A percentile compares a stretch with the other conserved stretches of the same genome.
Evolutionary conservation across 2,113 vertebrate genomes (phyloP).

Genomic region (Dasyprocta punctata): DNA sequence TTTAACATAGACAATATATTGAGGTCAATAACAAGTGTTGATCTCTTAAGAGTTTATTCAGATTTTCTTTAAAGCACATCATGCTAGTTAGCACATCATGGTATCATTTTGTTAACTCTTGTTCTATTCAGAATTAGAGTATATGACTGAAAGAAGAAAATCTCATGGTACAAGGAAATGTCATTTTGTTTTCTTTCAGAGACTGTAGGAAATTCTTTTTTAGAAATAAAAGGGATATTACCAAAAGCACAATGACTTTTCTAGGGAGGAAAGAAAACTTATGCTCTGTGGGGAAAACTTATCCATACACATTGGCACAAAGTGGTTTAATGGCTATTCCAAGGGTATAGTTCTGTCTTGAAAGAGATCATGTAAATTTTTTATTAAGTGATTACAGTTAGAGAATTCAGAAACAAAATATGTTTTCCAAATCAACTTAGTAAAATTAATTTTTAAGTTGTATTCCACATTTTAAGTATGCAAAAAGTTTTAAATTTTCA

Average conservation of each 20-base stretch:
- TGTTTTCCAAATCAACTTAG: slow-evolving; percentile 29
- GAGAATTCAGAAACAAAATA: neutral
- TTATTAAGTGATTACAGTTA: neutral
- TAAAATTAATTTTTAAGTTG: slow-evolving; percentile 51
- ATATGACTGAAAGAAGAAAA: neutral
- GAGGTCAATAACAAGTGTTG: neutral
- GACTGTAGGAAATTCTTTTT: neutral
- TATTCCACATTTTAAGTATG: slow-evolving; percentile 5
- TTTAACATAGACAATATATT: too few species aligned
- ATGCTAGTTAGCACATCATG: too few species aligned
- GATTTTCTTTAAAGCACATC: neutral
- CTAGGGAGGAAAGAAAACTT: neutral
- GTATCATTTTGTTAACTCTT: neutral
- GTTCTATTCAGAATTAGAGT: neutral
- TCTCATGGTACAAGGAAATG: neutral
- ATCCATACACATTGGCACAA: neutral
- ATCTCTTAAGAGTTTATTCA: neutral
- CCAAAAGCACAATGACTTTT: neutral
- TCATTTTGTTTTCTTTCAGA: neutral
- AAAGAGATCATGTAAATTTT: slow-evolving; percentile 17
- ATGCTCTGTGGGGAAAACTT: neutral
- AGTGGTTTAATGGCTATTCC: neutral
- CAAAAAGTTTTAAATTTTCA: neutral
- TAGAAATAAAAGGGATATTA: neutral
- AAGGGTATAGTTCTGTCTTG: neutral